These are phyloP conservation scores for Margarornis squamiger DNA, from an alignment of 2,797 vertebrate genomes.

Conservation along the genomic window DNA sequence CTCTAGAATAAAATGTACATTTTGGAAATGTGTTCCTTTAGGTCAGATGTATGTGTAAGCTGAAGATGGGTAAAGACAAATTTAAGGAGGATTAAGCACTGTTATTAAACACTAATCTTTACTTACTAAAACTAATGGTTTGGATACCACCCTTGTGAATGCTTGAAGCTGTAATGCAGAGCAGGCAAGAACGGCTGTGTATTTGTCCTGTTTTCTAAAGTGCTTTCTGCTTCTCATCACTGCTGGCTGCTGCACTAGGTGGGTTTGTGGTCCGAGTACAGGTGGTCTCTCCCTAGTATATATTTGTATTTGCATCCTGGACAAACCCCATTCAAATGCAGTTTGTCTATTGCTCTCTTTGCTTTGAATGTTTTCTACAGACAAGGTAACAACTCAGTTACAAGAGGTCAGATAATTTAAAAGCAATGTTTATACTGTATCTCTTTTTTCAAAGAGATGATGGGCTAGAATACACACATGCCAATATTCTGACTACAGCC, in stretches of 20 bases:
- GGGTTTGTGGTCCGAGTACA: neutral
- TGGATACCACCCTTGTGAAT: neutral
- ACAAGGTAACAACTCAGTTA: neutral
- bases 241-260: neutral
- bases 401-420: neutral
- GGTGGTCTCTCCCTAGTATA: accelerated
- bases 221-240: neutral
- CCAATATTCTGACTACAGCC: neutral
- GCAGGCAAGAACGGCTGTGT: neutral
- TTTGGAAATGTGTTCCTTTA: neutral
- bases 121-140: neutral
- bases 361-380: neutral
- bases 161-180: neutral
- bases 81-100: neutral
- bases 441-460: neutral
- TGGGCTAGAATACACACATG: neutral
- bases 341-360: neutral
- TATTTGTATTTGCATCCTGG: neutral
- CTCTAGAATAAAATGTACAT: neutral
- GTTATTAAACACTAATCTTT: neutral
- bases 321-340: neutral
- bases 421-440: neutral
- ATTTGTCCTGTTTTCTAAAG: neutral
- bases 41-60: neutral
- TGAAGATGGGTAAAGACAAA: neutral